Base-by-base conservation (phyloP, 2,888 invertebrate species). In the Pheosia gnoma region DNA sequence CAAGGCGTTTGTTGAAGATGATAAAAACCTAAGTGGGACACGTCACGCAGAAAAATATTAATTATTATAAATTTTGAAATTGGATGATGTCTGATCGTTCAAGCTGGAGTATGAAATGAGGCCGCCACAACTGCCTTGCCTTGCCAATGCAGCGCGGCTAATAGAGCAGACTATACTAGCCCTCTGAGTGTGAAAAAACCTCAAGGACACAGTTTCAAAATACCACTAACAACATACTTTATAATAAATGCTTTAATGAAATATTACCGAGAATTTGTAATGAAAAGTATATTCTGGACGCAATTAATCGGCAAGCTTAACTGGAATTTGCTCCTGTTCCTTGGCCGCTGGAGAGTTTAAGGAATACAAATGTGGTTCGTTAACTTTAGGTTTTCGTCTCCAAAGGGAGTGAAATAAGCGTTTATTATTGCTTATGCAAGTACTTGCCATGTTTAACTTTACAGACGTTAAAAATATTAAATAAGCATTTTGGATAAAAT, bases 251-350 rank as follows among this genome's bases (percentile, higher is more conserved):
- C 47, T 47, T 25, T 57, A 37, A 67, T 66, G 59, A 61, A 60
- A 64, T 61, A 43, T 61, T 58, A 41, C 45, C 47, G 25, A 61
- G 53, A 60, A 64, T 63, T 62, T 51, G 56, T 60, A 59, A 66
- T 59, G 53, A 38, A 58, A 61, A 61, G 60, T 55, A 53, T 59
- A 60, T 66, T 77, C 64, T 55, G 36, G 25, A n/a, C 58, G 55
- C 51, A 71, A 66, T 68, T 76, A 74, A 76, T 74, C 71, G 75
- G 65, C 66, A 59, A 60, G 55, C 65, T 72, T 74, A 67, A 68
- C 56, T 59, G 54, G 58, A 58, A 68, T 65, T 67, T 64, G 60
- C 57, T 67, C 58, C 25, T 56, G 41, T 37, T 58, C 36, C 25
- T 10, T 59, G 7, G 41, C 38, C 57, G 39, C 63, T 61, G 43